Evolutionary conservation across 2,888 invertebrate species (phyloP), one percentile per base, ranked within the genome.

Genomic region (Acanthoscelides obtectus): DNA sequence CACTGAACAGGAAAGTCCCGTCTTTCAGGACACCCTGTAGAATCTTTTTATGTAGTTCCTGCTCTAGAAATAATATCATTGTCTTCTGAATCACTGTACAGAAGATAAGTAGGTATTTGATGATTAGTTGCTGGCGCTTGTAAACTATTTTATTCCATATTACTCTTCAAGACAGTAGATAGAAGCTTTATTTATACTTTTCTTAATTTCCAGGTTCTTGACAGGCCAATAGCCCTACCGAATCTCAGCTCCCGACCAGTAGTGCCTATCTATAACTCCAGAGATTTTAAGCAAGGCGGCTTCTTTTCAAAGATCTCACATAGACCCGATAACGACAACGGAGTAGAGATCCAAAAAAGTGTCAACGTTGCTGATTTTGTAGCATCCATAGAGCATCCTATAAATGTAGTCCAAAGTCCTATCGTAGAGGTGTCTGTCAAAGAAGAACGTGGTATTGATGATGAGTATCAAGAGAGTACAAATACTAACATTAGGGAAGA

Each of bases 331-430:
- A 79, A 80, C 12, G 27, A 75, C 0, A 79, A 81, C 5, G 70
- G 87, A 76, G 85, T 90, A 12, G 87, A 90, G 78, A 85, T 91
- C 22, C 84, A 89, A 68, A 89, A 90, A 79, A 92, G 93, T 80
- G 87, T 93, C 70, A 90, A 91, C 66, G 78, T 93, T 5, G 90
- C 89, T 2, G 91, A 92, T 80, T 93, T 88, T 79, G 86, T 92
- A 0, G 90, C 92, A 66, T 91, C 92, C 0, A 87, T 93, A 66
- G 92, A 93, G 77, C 92, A 93, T 83, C 92, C 93, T 12, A 88
- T 92, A 66, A 91, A 91, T 76, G 88, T 90, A 70, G 88, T 93
- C 72, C 90, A 93, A 78, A 90, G 94, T 20, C 91, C 92, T 20
- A 80, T 91, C n/a, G 87, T 91, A 71, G 92, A 92, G 79, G 84